Evolutionary conservation across 37 sponge, comb jelly and placozoan species (phyloP).

Genomic region (Mnemiopsis leidyi): DNA sequence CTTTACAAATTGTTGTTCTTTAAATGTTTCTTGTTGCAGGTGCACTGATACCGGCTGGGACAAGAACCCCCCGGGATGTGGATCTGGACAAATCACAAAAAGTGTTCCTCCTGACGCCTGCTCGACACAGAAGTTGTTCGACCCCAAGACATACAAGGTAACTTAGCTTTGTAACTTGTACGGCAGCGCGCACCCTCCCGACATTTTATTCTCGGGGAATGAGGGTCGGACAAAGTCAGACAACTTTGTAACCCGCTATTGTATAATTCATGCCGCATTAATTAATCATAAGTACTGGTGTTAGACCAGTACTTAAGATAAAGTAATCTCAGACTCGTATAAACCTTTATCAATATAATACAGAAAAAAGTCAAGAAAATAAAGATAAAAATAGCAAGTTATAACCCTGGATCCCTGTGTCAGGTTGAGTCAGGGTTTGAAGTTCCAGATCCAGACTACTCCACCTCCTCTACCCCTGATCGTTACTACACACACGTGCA

Average conservation of each 20-base stretch:
- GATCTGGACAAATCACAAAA: not conserved
- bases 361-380: no score
- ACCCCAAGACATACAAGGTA: not conserved
- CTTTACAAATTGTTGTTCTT: no score
- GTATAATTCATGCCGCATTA: no score
- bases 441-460: conserved; percentile 13
- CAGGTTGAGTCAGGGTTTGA: conserved; percentile 11
- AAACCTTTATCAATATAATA: no score
- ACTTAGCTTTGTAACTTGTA: not conserved
- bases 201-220: no score
- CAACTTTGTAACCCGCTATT: no score
- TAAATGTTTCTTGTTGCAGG: not conserved
- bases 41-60: not conserved
- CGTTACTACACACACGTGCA: not conserved
- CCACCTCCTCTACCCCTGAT: not conserved
- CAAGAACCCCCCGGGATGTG: conserved; percentile 20
- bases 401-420: not conserved
- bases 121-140: not conserved
- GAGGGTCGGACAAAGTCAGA: no score
- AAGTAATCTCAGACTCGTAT: no score
- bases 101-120: not conserved
- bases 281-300: no score
- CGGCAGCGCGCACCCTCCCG: no score
- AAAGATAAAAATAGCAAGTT: no score
- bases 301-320: no score